These are phyloP conservation scores for Monopterus albus DNA, from an alignment of 2,113 vertebrate genomes.

Conservation along the genomic window DNA sequence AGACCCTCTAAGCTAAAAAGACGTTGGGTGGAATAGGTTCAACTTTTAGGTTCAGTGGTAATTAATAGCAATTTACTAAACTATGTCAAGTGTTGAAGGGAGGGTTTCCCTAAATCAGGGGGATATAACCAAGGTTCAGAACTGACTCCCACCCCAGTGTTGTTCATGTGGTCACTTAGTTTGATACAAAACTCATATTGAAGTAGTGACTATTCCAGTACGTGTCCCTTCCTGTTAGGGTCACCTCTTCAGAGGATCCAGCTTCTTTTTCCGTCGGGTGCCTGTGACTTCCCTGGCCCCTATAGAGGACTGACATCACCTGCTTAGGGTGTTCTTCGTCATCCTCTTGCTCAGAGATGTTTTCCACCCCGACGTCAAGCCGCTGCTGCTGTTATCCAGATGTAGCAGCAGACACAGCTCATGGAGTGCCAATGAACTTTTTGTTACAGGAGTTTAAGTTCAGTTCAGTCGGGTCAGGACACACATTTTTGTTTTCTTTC, in stretches of 20 bases:
- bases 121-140: no score
- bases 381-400: background rate
- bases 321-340: no score
- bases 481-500: no score
- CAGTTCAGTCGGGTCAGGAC: background rate
- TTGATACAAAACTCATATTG: no score
- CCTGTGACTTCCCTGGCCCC: constrained; percentile 60
- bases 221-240: constrained; percentile 71
- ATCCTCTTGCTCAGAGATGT: constrained; percentile 5
- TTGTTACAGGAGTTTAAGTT: background rate
- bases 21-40: no score
- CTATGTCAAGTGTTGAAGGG: no score
- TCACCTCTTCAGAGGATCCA: constrained; percentile 90
- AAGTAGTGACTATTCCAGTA: background rate
- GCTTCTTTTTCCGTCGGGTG: constrained; percentile 88
- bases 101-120: no score
- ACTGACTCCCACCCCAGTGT: no score
- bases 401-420: background rate
- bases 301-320: constrained; percentile 45
- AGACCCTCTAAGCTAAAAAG: no score
- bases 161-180: no score
- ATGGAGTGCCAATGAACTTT: background rate
- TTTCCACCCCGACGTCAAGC: background rate
- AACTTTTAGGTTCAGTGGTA: no score
- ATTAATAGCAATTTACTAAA: no score